Evolutionary conservation across 2,113 vertebrate genomes (phyloP).

Genomic region (Lucifuga dentata): DNA sequence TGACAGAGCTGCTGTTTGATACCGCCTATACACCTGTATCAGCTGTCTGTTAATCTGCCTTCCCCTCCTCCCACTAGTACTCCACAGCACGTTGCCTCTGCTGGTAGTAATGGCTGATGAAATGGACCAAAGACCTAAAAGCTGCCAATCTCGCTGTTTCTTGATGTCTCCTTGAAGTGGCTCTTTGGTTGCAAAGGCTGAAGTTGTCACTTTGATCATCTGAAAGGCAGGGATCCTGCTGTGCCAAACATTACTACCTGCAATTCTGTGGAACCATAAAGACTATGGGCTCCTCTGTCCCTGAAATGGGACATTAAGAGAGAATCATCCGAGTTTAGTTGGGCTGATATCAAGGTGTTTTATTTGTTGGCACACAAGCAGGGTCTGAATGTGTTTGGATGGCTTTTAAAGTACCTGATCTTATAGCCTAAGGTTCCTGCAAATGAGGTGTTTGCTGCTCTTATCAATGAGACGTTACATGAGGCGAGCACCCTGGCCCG

Average conservation of each 20-base stretch:
- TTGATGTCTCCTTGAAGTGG: conserved; percentile 71
- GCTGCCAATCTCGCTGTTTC: conserved; percentile 77
- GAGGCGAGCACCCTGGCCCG: conserved; percentile 52
- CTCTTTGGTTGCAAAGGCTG: conserved; percentile 58
- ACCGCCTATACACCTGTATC: conserved; percentile 81
- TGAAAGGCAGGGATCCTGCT: conserved; percentile 70
- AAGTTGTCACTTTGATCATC: conserved; percentile 77
- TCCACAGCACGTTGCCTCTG: conserved; percentile 64
- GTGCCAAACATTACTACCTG: conserved; percentile 76
- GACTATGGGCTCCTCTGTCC: conserved; percentile 77
- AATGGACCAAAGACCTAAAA: conserved; percentile 79
- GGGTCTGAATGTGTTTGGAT: conserved; percentile 73
- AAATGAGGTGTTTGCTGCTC: conserved; percentile 80
- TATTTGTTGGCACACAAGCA: conserved; percentile 71
- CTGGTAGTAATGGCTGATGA: conserved; percentile 73
- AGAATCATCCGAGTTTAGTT: conserved; percentile 86
- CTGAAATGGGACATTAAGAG: conserved; percentile 85
- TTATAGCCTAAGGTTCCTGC: conserved; percentile 77
- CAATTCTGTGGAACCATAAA: conserved; percentile 66
- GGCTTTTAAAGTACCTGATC: conserved; percentile 82
- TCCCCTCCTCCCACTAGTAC: conserved; percentile 70
- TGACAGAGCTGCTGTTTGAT: conserved; percentile 78
- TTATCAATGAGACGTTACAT: conserved; percentile 83
- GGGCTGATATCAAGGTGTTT: conserved; percentile 76
- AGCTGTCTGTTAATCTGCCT: conserved; percentile 81